A percentile compares a stretch with the other conserved stretches of the same genome.
Evolutionary conservation across 2,888 invertebrate species (phyloP).

Genomic region (Nymphalis polychloros): DNA sequence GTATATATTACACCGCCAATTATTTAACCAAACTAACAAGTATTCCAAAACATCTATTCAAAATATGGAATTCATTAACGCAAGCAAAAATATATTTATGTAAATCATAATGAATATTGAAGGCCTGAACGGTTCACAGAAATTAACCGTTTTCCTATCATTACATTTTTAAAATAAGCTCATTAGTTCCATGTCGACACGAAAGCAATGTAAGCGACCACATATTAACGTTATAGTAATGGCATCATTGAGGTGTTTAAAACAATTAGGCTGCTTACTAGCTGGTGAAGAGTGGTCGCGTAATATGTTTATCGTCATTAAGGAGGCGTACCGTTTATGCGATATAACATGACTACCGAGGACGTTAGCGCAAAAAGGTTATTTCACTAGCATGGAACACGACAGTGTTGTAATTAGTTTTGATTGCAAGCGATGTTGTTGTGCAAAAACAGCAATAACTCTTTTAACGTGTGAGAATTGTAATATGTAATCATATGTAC

Average conservation of each 20-base stretch:
- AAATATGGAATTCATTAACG: no score
- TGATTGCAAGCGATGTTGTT: slow-evolving; percentile 46
- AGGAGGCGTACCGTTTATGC: slow-evolving; percentile 54
- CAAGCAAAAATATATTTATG: no score
- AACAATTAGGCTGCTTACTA: slow-evolving; percentile 51
- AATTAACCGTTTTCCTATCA: neutral
- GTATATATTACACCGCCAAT: no score
- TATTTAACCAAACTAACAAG: no score
- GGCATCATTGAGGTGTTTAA: slow-evolving; percentile 42
- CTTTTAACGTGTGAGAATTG: no score
- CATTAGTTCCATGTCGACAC: slow-evolving; percentile 7
- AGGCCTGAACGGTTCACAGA: neutral
- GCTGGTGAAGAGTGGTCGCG: slow-evolving; percentile 46
- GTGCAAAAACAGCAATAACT: slow-evolving; percentile 10
- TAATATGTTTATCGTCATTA: slow-evolving; percentile 65
- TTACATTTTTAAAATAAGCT: slow-evolving; percentile 4
- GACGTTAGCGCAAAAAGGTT: slow-evolving; percentile 63
- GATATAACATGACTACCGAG: slow-evolving; percentile 62
- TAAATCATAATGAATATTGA: no score
- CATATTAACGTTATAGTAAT: slow-evolving; percentile 30
- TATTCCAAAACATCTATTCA: no score
- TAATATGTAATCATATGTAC: no score
- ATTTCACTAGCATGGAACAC: slow-evolving; percentile 68
- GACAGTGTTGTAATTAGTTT: slow-evolving; percentile 64
- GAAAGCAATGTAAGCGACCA: slow-evolving; percentile 24